Evolutionary conservation across 2,113 vertebrate species (phyloP).

Genomic region (Podilymbus podiceps): DNA sequence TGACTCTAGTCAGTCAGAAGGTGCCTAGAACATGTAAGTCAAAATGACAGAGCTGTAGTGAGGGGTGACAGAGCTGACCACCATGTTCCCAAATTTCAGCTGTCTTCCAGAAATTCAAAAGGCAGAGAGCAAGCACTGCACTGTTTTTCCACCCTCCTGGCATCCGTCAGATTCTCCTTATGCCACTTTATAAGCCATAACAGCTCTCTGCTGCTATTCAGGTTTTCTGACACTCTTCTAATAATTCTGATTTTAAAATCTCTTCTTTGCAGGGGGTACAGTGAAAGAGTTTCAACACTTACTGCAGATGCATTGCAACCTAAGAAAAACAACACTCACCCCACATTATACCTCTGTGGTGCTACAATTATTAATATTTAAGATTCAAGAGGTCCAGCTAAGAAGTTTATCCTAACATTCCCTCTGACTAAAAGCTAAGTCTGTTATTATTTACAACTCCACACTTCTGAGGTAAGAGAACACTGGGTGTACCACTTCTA

Average conservation of each 20-base stretch:
- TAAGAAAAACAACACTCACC: not conserved
- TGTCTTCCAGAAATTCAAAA: not conserved
- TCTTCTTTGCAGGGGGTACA: not conserved
- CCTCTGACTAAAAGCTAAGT: not conserved
- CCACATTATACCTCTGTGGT: constrained; percentile 2
- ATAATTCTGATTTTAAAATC: not conserved
- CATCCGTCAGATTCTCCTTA: not conserved
- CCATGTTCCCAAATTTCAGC: not conserved
- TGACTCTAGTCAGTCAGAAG: not conserved
- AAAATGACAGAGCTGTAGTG: not conserved
- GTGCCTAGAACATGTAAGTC: not conserved
- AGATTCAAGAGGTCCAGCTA: not conserved
- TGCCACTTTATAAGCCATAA: not conserved
- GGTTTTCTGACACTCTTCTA: not conserved
- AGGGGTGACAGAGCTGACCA: not conserved
- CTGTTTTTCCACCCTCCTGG: not conserved
- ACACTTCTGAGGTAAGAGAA: not conserved
- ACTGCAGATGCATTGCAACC: not conserved
- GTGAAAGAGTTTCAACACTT: not conserved
- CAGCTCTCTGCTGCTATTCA: constrained; percentile 8
- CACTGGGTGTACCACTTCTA: not conserved
- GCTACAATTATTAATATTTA: not conserved
- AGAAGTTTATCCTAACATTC: not conserved
- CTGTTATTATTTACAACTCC: not conserved
- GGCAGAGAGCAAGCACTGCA: not conserved